Base-by-base conservation (phyloP, 2,113 vertebrate genomes). In the Alligator sinensis region DNA sequence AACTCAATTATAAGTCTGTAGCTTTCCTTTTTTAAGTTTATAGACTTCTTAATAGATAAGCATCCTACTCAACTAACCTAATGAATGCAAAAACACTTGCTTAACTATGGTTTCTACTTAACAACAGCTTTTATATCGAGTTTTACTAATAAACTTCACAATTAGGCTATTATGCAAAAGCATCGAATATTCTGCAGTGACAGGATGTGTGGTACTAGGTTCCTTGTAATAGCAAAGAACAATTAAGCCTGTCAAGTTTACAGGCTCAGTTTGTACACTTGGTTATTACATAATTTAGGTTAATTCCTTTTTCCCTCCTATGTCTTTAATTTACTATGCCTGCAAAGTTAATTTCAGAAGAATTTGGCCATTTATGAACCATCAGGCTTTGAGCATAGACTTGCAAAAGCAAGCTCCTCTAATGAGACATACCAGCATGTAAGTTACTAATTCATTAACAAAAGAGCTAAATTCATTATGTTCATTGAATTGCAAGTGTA, bases 121-220 rank as follows among this genome's bases (percentile, higher is more conserved):
- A 30, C 64, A 63, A 68, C 38, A 86, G 28, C 12, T 19, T 87
- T 93, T 15, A 47, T 74, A 80, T 22, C 55, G 64, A 86, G 22
- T 82, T 87, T 86, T 93, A 6, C 77, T 90, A 75, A 68, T 62
- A 57, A 84, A n/a, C 89, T 90, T 76, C 76, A 75, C 55, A 34
- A 11, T 89, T 94, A 30, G 83, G 92, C 77, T 9, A 19, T 55
- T 84, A 22, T 12, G 34, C 17, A 47, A 12, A 66, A 55, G 21
- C 30, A 9, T 34, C 86, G 28, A 5, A 84, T 82, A 63, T 64
- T 86, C 60, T 83, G 68, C 80, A 70, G 79, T 27, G 80, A 77
- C 91, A 91, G 19, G 11, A 58, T 86, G 12, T 2, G 13, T 77
- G 25, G 1, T 2, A 25, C 57, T 13, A 0, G n/a, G 8, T 18